A percentile compares a stretch with the other conserved stretches of the same genome.
These are phyloP conservation scores for Acronicta leporina DNA, from an alignment of 2,888 invertebrate species.

Conservation along the genomic window DNA sequence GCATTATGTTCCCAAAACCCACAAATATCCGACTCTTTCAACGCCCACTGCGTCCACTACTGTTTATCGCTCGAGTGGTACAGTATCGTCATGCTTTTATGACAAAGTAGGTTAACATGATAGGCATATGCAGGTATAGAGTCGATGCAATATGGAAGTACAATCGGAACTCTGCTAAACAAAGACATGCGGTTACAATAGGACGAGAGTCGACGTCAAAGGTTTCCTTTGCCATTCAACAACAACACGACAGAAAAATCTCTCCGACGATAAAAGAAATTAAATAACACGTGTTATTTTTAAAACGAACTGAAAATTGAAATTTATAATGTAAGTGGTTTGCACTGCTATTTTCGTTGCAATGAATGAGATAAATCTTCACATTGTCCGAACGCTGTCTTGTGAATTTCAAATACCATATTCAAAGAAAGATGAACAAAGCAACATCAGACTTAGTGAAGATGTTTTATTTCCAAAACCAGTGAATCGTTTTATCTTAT, in stretches of 20 bases:
- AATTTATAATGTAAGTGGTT: slow-evolving; percentile 11
- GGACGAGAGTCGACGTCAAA: slow-evolving; percentile 61
- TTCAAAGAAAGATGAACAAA: slow-evolving; percentile 11
- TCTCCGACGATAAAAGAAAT: slow-evolving; percentile 24
- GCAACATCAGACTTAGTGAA: not conserved
- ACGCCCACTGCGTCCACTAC: slow-evolving; percentile 10
- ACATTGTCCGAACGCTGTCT: not conserved
- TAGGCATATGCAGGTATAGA: slow-evolving; percentile 59
- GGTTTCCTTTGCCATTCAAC: slow-evolving; percentile 54
- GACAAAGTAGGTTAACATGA: slow-evolving; percentile 75
- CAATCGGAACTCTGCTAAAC: slow-evolving; percentile 53
- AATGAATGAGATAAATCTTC: slow-evolving; percentile 12
- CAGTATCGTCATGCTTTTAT: slow-evolving; percentile 55
- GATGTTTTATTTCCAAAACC: not conserved
- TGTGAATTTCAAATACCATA: slow-evolving; percentile 11
- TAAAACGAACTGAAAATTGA: slow-evolving; percentile 8
- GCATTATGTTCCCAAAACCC: slow-evolving; percentile 1
- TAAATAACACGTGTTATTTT: slow-evolving; percentile 15
- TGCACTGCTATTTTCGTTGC: slow-evolving; percentile 4
- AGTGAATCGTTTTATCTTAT: not conserved
- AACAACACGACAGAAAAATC: slow-evolving; percentile 37
- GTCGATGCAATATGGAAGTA: slow-evolving; percentile 56
- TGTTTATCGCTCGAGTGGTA: slow-evolving; percentile 20
- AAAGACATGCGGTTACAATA: slow-evolving; percentile 63
- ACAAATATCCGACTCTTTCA: slow-evolving; percentile 7